phyloP scores from a whole-genome alignment of 2,797 vertebrate genomes.

The Enteromius viviparus region DNA sequence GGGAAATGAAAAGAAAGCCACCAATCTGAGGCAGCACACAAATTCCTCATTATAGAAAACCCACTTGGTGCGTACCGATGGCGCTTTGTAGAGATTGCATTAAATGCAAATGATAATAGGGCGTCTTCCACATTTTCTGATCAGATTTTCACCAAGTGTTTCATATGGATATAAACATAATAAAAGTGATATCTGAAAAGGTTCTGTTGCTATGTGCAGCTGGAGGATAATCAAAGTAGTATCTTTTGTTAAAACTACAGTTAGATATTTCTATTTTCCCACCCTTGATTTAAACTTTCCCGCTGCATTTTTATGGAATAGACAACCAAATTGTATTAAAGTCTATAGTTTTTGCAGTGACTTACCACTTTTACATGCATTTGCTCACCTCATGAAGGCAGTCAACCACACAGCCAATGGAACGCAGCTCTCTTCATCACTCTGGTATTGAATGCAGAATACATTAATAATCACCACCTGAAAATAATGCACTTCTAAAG shows the following conservation, averaged over 20 bases:
- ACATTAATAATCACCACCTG: not conserved
- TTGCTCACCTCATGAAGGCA: not conserved
- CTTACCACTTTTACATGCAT: not conserved
- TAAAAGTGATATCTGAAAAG: not conserved
- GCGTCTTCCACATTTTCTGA: not conserved
- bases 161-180: not conserved
- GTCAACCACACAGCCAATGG: not conserved
- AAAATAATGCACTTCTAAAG: not conserved
- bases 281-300: not conserved
- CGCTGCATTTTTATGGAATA: not conserved
- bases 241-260: not conserved
- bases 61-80: not conserved
- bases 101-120: conserved; percentile 17
- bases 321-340: not conserved
- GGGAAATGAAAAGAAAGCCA: conserved; percentile 19
- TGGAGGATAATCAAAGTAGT: not conserved
- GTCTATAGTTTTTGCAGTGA: not conserved
- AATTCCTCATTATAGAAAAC: not conserved
- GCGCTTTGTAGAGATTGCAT: not conserved
- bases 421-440: not conserved
- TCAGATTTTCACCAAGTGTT: not conserved
- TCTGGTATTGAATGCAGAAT: not conserved
- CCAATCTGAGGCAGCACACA: conserved; percentile 4
- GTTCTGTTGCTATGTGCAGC: not conserved
- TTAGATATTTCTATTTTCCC: not conserved